Percentiles rank a stretch among this genome's conserved stretches.
These are phyloP conservation scores for Rhamnusium bicolor DNA, from an alignment of 2,888 invertebrate genomes.

Conservation along the genomic window DNA sequence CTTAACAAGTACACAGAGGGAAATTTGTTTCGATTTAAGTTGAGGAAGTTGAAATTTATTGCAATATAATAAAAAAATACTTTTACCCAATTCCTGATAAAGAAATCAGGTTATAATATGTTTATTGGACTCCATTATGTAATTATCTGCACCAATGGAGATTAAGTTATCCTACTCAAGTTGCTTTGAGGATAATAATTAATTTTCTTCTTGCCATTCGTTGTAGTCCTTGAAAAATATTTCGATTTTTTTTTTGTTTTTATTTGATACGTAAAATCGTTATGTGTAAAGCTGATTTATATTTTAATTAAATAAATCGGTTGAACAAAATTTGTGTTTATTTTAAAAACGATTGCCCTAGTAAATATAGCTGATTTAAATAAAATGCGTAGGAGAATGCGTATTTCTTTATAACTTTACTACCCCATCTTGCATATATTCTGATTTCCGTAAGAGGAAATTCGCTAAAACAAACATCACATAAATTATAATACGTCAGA, in stretches of 20 bases:
- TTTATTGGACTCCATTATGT: too few relatives aligned
- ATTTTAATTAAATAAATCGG: neutral
- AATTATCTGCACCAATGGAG: too few relatives aligned
- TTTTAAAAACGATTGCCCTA: neutral
- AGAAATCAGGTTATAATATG: too few relatives aligned
- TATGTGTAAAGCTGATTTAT: neutral
- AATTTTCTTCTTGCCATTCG: too few relatives aligned
- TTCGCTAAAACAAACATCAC: neutral
- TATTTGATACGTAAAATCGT: neutral
- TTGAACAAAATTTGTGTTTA: neutral
- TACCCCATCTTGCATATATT: neutral
- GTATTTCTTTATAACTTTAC: neutral
- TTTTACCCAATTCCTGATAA: too few relatives aligned
- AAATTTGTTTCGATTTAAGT: too few relatives aligned
- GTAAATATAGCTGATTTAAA: neutral
- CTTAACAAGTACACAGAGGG: too few relatives aligned
- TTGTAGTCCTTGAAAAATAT: too few relatives aligned
- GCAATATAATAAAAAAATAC: too few relatives aligned
- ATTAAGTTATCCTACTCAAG: too few relatives aligned
- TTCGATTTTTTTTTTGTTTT: neutral
- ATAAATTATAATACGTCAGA: neutral
- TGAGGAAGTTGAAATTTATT: too few relatives aligned
- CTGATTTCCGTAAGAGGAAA: neutral
- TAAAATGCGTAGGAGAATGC: neutral
- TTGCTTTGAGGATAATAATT: too few relatives aligned